These are phyloP conservation scores for Sicus ferrugineus DNA, from an alignment of 2,888 invertebrate species.

Conservation along the genomic window DNA sequence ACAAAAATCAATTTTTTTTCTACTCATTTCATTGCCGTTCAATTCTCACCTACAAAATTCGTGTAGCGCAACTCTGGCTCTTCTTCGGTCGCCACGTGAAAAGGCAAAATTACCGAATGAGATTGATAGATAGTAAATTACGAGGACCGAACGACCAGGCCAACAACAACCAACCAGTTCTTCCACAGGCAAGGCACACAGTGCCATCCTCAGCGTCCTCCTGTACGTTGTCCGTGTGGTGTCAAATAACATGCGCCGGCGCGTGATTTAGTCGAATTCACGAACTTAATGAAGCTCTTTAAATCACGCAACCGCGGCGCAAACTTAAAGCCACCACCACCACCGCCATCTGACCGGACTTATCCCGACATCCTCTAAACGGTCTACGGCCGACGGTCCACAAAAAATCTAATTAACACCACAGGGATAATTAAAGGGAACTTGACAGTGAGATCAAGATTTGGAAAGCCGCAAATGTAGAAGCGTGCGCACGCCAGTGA, in stretches of 20 bases:
- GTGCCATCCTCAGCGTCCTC: neutral
- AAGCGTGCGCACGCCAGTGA: conserved; percentile 30
- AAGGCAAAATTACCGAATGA: conserved; percentile 17
- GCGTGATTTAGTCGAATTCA: conserved; percentile 66
- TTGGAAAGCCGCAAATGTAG: conserved; percentile 36
- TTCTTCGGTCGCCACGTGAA: no score
- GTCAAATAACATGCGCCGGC: conserved; percentile 57
- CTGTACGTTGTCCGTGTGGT: conserved; percentile 38
- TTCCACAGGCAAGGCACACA: neutral
- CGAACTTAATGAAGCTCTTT: conserved; percentile 66
- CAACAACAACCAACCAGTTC: neutral
- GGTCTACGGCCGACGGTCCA: conserved; percentile 44
- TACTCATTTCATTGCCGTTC: no score
- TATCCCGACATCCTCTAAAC: conserved; percentile 43
- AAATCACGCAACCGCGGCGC: conserved; percentile 64
- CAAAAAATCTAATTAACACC: conserved; percentile 63
- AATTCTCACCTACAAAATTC: no score
- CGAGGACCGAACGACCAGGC: neutral
- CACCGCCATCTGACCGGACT: conserved; percentile 37
- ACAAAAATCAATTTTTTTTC: no score
- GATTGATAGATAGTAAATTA: conserved; percentile 21
- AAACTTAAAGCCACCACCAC: conserved; percentile 54
- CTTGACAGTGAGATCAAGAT: conserved; percentile 59
- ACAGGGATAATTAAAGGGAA: conserved; percentile 60
- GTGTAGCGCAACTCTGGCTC: no score